These are phyloP conservation scores for Amitus sp. DNA, from an alignment of 2,888 invertebrate genomes.

Conservation along the genomic window DNA sequence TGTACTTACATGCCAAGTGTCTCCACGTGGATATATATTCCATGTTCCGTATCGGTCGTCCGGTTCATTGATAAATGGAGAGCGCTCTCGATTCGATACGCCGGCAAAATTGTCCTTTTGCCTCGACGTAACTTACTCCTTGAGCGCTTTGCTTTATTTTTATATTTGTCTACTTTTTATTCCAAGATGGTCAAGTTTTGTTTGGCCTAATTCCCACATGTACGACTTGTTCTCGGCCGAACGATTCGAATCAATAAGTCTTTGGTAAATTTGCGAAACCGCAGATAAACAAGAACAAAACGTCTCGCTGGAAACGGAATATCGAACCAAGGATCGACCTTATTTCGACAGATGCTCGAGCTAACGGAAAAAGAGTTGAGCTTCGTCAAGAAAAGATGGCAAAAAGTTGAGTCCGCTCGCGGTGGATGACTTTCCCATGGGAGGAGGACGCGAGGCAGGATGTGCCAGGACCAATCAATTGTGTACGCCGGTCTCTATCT, in stretches of 20 bases:
- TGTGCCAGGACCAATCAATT: constrained; percentile 65
- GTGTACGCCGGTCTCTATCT: constrained; percentile 60
- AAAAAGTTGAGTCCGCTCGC: constrained; percentile 45
- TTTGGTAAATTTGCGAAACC: constrained; percentile 5
- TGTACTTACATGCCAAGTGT: constrained; percentile 38
- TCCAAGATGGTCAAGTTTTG: no score
- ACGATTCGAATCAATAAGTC: constrained; percentile 10
- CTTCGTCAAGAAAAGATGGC: constrained; percentile 40
- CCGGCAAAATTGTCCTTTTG: constrained; percentile 34
- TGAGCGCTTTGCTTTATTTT: no score
- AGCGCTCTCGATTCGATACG: constrained; percentile 48
- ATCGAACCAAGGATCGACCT: constrained; percentile 35
- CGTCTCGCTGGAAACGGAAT: constrained; percentile 28
- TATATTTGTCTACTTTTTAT: constrained; percentile 28
- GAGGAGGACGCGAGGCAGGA: constrained; percentile 57
- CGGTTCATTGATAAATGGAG: constrained; percentile 52
- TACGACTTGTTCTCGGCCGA: background rate
- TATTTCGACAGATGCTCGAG: constrained; percentile 38
- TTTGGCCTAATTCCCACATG: background rate
- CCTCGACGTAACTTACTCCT: no score
- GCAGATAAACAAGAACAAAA: constrained; percentile 19
- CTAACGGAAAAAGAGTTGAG: constrained; percentile 44
- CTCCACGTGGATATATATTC: constrained; percentile 26
- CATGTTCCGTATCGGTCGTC: constrained; percentile 36
- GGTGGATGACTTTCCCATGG: constrained; percentile 63